Evolutionary conservation across 53 echinoderm and acorn worm genomes (phyloP).

Genomic region (Apostichopus leukothele): DNA sequence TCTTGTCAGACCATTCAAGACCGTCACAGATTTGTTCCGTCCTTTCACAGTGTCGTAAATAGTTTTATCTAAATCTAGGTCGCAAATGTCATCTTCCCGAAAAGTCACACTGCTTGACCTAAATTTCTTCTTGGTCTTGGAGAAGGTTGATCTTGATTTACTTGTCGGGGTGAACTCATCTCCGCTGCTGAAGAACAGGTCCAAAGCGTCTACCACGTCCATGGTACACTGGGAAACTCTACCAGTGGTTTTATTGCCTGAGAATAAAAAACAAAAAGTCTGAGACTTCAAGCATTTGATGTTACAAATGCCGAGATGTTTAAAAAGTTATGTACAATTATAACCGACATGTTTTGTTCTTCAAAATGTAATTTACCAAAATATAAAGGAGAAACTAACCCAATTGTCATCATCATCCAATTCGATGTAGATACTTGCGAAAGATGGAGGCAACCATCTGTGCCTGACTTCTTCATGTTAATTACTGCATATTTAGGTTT

Average conservation of each 20-base stretch:
- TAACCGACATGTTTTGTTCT: too few species aligned
- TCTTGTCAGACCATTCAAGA: neutral
- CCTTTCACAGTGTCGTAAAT: slow-evolving; percentile 39
- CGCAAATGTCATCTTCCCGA: slow-evolving; percentile 23
- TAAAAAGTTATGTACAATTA: too few species aligned
- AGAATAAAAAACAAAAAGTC: neutral
- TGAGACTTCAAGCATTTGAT: too few species aligned
- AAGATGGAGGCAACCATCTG: too few species aligned
- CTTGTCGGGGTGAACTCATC: slow-evolving; percentile 27
- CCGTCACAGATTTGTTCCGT: slow-evolving; percentile 24
- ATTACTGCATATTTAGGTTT: too few species aligned
- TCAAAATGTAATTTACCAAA: too few species aligned
- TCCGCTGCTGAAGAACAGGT: slow-evolving; percentile 22
- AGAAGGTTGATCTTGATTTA: neutral
- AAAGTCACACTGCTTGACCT: neutral
- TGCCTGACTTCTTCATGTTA: too few species aligned
- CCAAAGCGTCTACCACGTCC: slow-evolving; percentile 22
- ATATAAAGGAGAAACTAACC: too few species aligned
- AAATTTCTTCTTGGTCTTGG: neutral
- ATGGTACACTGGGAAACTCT: neutral
- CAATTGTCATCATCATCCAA: too few species aligned
- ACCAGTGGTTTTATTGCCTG: slow-evolving; percentile 12
- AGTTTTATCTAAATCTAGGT: slow-evolving; percentile 17
- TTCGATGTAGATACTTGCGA: too few species aligned
- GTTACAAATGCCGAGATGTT: too few species aligned